Conservation (phyloP, 2,888 invertebrate genomes). For the Litoditis marina region DNA sequence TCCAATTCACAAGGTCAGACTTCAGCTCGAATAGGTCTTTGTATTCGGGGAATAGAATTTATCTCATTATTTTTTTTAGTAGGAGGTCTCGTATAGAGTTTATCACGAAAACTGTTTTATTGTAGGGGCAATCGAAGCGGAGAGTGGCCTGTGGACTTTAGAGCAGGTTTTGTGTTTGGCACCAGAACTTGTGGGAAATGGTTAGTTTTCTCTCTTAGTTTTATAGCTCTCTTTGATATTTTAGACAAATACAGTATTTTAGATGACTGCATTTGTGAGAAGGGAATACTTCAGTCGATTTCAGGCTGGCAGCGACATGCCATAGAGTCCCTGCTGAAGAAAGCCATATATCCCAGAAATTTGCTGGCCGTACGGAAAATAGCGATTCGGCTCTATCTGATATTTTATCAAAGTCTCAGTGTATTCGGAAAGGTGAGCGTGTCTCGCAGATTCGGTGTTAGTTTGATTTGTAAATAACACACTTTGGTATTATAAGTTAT, state of each 20-base stretch:
- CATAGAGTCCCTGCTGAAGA: slow-evolving; percentile 57
- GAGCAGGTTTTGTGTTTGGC: slow-evolving; percentile 58
- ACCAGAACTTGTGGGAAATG: slow-evolving; percentile 58
- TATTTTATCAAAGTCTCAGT: slow-evolving; percentile 59
- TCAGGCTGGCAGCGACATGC: slow-evolving; percentile 58
- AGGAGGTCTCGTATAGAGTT: too few species aligned
- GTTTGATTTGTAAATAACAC: too few species aligned
- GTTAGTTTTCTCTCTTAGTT: slow-evolving; percentile 16
- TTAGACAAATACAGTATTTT: not conserved
- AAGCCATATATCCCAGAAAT: slow-evolving; percentile 58
- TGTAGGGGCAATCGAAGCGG: slow-evolving; percentile 51
- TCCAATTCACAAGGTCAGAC: slow-evolving; percentile 40
- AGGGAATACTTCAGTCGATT: too few species aligned
- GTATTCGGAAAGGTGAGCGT: slow-evolving; percentile 52
- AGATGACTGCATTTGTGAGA: slow-evolving; percentile 10
- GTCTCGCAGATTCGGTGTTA: too few species aligned
- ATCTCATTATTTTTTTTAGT: too few species aligned
- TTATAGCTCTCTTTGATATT: too few species aligned
- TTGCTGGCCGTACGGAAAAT: slow-evolving; percentile 59
- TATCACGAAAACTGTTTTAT: too few species aligned
- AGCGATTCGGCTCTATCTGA: slow-evolving; percentile 58
- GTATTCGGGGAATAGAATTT: too few species aligned
- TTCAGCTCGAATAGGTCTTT: too few species aligned
- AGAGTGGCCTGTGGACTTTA: slow-evolving; percentile 57
- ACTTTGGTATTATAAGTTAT: too few species aligned